These are phyloP conservation scores for Ctenochaetus hawaiiensis DNA, from an alignment of 2,797 vertebrate genomes.

Conservation along the genomic window DNA sequence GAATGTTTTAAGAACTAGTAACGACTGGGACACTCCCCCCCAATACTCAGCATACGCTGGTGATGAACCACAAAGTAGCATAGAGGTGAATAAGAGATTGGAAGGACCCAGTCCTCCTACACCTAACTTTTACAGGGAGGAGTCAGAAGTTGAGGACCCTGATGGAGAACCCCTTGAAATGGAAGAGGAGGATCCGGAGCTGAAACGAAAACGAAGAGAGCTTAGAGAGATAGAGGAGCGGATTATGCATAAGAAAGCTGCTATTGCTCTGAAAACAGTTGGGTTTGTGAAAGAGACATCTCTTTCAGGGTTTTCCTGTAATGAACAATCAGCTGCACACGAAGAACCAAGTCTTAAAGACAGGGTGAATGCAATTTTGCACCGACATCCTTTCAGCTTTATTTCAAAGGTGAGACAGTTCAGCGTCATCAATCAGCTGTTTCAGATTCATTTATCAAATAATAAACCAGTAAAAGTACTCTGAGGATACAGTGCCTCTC, in stretches of 20 bases:
- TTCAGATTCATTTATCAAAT: background rate
- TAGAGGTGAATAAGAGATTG: background rate
- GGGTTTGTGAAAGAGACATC: background rate
- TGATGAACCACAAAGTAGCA: conserved; percentile 7
- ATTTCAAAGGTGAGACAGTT: conserved; percentile 53
- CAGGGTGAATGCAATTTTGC: conserved; percentile 68
- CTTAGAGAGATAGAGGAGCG: conserved; percentile 61
- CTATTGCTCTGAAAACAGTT: conserved; percentile 48
- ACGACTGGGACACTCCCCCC: background rate
- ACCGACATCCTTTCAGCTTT: conserved; percentile 14
- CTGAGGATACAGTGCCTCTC: background rate
- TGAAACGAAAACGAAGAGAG: conserved; percentile 58
- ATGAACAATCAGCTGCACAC: background rate
- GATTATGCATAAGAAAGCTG: conserved; percentile 60
- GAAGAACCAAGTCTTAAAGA: conserved; percentile 49
- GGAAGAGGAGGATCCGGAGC: conserved; percentile 47
- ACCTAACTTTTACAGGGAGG: background rate
- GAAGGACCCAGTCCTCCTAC: background rate
- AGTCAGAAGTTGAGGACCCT: background rate
- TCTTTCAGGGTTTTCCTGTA: background rate
- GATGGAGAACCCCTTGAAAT: conserved; percentile 32
- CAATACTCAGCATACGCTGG: background rate
- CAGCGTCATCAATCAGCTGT: too few species aligned
- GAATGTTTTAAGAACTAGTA: background rate
- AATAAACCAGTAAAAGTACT: background rate